Conservation (phyloP, 2,797 vertebrate genomes). For the Microctenopoma lineatum region DNA sequence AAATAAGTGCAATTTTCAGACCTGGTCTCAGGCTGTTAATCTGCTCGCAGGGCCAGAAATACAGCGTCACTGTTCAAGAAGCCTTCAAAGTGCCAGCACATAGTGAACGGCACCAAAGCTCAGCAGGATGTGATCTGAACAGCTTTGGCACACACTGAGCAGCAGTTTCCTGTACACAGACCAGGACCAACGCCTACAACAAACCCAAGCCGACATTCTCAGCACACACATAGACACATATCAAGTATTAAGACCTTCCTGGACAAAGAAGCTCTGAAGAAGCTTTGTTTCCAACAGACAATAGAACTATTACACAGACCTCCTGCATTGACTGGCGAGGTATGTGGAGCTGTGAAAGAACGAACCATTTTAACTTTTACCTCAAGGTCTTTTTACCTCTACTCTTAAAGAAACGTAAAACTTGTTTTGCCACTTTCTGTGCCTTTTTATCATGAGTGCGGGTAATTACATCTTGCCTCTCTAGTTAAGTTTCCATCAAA, state of each 20-base stretch:
- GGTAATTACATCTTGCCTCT: background rate
- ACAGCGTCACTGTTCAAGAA: conserved; percentile 16
- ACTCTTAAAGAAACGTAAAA: background rate
- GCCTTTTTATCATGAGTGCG: background rate
- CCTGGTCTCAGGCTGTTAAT: conserved; percentile 35
- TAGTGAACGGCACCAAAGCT: background rate
- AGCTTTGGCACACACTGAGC: conserved; percentile 6
- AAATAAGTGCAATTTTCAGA: conserved; percentile 56
- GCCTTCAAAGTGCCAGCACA: background rate
- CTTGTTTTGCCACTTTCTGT: background rate
- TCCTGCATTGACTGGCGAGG: background rate
- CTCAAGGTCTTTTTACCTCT: too few species aligned
- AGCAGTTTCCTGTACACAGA: conserved; percentile 12
- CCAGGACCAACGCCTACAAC: background rate
- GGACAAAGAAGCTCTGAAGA: background rate
- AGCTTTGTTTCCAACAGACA: background rate
- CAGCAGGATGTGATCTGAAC: background rate
- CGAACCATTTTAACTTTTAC: too few species aligned
- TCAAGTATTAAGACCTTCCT: background rate
- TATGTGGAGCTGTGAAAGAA: background rate
- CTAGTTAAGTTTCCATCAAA: background rate
- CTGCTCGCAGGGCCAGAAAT: conserved; percentile 32
- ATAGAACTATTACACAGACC: too few species aligned
- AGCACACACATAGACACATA: background rate
- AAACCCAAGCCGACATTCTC: background rate